phyloP scores from a whole-genome alignment of 2,113 vertebrate species.

The Triplophysa tibetana region DNA sequence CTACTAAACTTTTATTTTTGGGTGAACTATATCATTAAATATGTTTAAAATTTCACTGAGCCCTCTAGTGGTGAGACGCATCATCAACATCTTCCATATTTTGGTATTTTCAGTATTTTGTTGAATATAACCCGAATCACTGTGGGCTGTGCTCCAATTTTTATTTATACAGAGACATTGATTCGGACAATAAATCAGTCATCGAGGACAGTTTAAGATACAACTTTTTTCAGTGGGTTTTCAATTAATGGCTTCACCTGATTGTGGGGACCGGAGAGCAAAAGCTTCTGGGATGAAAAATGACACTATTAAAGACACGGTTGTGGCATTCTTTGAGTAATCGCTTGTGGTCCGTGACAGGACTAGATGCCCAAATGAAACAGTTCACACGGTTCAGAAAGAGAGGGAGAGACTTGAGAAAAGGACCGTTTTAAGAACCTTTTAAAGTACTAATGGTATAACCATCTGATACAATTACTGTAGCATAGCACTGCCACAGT shows the following conservation, averaged over 20 bases:
- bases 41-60: constrained; percentile 13
- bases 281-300: constrained; percentile 50
- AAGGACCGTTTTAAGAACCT: no score
- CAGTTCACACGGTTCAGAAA: constrained; percentile 1
- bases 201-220: constrained; percentile 11
- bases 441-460: no score
- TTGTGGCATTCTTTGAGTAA: constrained; percentile 41
- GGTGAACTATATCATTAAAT: neutral
- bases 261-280: constrained; percentile 41
- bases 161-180: neutral
- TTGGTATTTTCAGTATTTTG: neutral
- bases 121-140: neutral
- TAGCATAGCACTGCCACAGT: no score
- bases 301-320: constrained; percentile 52
- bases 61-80: constrained; percentile 11
- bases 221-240: constrained; percentile 19
- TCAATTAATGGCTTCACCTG: constrained; percentile 42
- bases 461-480: no score
- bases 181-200: constrained; percentile 21
- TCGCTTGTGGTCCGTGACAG: constrained; percentile 32
- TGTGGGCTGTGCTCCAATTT: neutral
- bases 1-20: no score
- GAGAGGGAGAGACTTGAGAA: neutral
- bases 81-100: constrained; percentile 1
- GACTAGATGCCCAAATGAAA: constrained; percentile 30